Evolutionary conservation across 1,140 invertebrate species (phyloP).

Genomic region (Neuroterus valhalla): DNA sequence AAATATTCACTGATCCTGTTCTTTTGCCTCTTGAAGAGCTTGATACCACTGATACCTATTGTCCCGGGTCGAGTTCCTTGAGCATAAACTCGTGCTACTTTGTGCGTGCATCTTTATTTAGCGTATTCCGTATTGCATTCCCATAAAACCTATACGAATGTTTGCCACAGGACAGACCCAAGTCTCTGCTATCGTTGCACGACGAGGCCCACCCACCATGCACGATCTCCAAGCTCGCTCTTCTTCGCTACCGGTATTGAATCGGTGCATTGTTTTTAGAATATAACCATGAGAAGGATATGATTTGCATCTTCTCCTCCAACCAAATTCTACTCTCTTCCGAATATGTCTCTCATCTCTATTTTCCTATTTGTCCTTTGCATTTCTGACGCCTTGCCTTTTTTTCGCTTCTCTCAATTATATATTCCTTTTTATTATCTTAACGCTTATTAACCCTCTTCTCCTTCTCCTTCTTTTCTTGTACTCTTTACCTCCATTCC

Average conservation of each 20-base stretch:
- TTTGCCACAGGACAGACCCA: slow-evolving; percentile 61
- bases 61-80: no score
- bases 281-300: slow-evolving; percentile 66
- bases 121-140: slow-evolving; percentile 58
- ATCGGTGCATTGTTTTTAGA: slow-evolving; percentile 74
- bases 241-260: slow-evolving; percentile 74
- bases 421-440: no score
- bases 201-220: slow-evolving; percentile 73
- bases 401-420: no score
- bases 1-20: no score
- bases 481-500: no score
- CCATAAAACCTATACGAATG: slow-evolving; percentile 62
- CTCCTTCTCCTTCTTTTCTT: no score
- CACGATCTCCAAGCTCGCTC: slow-evolving; percentile 66
- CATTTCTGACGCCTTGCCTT: no score
- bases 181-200: slow-evolving; percentile 59
- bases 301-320: slow-evolving; percentile 70
- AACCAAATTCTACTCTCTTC: neutral
- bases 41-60: no score
- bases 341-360: neutral
- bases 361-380: no score
- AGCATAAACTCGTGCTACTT: neutral
- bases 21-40: no score
- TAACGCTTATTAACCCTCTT: no score
- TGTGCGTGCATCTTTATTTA: slow-evolving; percentile 63